phyloP scores from a whole-genome alignment of 2,888 invertebrate species.

The Pantelozetes paolii region DNA sequence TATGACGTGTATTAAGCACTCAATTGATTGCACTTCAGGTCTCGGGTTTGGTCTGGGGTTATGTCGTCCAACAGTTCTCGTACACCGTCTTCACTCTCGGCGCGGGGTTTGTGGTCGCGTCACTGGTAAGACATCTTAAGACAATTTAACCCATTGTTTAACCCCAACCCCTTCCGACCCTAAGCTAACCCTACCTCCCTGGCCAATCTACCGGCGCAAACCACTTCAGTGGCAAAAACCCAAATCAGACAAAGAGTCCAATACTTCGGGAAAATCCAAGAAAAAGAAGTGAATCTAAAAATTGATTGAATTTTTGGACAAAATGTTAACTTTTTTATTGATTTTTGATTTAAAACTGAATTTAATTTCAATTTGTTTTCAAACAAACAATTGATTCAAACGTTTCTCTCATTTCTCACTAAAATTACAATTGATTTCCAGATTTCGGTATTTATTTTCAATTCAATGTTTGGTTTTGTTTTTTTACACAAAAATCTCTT shows the following conservation, averaged over 20 bases:
- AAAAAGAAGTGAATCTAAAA: conserved; percentile 55
- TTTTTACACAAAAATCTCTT: too few relatives aligned
- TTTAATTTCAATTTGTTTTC: too few relatives aligned
- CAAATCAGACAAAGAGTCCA: conserved; percentile 49
- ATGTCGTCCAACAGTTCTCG: conserved; percentile 89
- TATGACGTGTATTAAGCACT: background rate
- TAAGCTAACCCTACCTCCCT: conserved; percentile 84
- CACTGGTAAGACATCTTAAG: conserved; percentile 62
- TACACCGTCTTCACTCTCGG: conserved; percentile 88
- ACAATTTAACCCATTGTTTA: background rate
- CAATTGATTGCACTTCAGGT: conserved; percentile 54
- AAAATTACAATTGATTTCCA: background rate
- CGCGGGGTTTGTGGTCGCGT: conserved; percentile 81
- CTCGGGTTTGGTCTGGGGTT: conserved; percentile 87
- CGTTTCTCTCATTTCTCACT: background rate
- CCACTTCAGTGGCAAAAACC: conserved; percentile 86
- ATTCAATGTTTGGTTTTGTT: too few relatives aligned
- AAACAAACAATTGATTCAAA: background rate
- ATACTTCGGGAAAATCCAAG: conserved; percentile 52
- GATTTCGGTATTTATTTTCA: background rate
- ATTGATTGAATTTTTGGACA: too few relatives aligned
- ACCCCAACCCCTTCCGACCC: conserved; percentile 46
- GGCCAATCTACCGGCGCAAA: conserved; percentile 87
- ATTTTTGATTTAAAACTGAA: too few relatives aligned
- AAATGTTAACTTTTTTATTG: too few relatives aligned